phyloP scores from a whole-genome alignment of 2,888 invertebrate species.

The Bruchidius siliquastri region DNA sequence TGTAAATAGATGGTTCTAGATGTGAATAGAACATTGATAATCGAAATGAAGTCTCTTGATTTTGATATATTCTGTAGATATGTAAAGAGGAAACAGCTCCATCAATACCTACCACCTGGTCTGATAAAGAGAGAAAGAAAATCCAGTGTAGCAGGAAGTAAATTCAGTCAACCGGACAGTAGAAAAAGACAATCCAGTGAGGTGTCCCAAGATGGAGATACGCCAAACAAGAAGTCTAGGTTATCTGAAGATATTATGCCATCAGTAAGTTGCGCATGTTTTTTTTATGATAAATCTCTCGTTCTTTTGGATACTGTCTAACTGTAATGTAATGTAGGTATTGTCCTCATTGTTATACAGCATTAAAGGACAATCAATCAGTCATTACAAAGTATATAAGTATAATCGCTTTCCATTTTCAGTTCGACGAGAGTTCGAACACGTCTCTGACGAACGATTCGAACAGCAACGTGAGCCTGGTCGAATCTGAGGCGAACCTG shows the following conservation, averaged over 20 bases:
- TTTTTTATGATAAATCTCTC: too few species aligned
- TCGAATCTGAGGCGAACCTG: slow-evolving; percentile 24
- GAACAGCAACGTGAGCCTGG: slow-evolving; percentile 43
- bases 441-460: slow-evolving; percentile 48
- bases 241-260: slow-evolving; percentile 37
- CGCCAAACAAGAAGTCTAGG: slow-evolving; percentile 34
- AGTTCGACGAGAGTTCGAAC: slow-evolving; percentile 50
- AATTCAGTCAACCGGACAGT: slow-evolving; percentile 25
- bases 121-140: slow-evolving; percentile 69
- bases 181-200: slow-evolving; percentile 35
- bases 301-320: too few species aligned
- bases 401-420: too few species aligned
- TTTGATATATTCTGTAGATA: slow-evolving; percentile 44
- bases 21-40: too few species aligned
- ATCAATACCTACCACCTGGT: slow-evolving; percentile 66
- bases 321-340: too few species aligned
- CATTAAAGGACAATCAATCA: too few species aligned
- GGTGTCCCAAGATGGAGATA: slow-evolving; percentile 18
- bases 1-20: too few species aligned
- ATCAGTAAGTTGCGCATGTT: slow-evolving; percentile 29
- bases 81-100: slow-evolving; percentile 74
- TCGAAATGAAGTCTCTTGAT: too few species aligned
- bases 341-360: too few species aligned
- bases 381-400: too few species aligned
- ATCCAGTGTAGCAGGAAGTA: slow-evolving; percentile 44